phyloP scores from a whole-genome alignment of 2,888 invertebrate species.

The Mechanitis mazaeus region DNA sequence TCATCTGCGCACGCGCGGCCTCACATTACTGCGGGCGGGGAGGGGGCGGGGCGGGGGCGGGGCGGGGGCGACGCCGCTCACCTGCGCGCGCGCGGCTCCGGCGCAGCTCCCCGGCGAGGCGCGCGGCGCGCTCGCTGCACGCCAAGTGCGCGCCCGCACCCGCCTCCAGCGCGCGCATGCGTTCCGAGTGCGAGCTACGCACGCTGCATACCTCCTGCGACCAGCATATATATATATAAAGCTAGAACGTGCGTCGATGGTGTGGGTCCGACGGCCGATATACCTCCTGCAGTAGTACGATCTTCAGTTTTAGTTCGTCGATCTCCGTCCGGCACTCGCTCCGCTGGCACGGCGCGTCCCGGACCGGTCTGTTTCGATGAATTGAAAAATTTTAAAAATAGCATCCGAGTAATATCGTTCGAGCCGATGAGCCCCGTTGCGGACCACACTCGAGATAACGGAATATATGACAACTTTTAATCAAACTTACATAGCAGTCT shows the following conservation, averaged over 20 bases:
- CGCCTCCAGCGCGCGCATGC: slow-evolving; percentile 3
- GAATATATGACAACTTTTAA: not conserved
- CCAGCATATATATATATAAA: not conserved
- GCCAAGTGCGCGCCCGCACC: no score
- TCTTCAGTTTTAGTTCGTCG: slow-evolving; percentile 54
- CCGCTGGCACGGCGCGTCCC: slow-evolving; percentile 42
- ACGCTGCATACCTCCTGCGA: slow-evolving; percentile 30
- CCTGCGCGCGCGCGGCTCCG: no score
- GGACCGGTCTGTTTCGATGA: slow-evolving; percentile 25
- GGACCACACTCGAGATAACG: no score
- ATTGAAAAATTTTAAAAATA: slow-evolving; percentile 5
- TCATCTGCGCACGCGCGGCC: slow-evolving; percentile 39
- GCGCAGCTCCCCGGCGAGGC: no score
- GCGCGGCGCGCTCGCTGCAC: no score
- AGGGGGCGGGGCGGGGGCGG: no score
- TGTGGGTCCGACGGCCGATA: slow-evolving; percentile 1
- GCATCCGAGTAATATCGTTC: not conserved
- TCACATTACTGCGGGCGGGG: no score
- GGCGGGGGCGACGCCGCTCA: no score
- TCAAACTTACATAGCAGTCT: slow-evolving; percentile 36
- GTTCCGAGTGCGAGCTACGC: slow-evolving; percentile 4
- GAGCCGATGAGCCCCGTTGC: no score
- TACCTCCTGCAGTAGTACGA: slow-evolving; percentile 51
- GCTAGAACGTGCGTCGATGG: no score
- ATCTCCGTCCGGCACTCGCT: slow-evolving; percentile 52